Base-by-base conservation (phyloP, 2,797 vertebrate genomes). In the Petrocephalus sullivani region DNA sequence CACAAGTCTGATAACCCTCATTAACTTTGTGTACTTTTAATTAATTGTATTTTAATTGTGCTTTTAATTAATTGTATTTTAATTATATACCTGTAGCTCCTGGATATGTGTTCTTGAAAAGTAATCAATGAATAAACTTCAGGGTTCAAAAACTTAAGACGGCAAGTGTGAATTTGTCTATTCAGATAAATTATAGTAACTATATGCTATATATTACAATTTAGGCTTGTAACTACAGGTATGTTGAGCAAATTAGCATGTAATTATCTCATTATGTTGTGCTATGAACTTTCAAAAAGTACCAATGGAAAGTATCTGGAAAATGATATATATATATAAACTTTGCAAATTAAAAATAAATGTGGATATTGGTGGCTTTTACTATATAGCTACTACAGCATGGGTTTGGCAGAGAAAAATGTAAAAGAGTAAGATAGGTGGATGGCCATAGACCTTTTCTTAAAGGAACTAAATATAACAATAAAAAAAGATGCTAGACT, bases 31-130 rank as follows among this genome's bases (percentile, higher is more conserved):
- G 33, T 78, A 46, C 51, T 56, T 58, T 57, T 37, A 86, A 57
- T 86, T 86, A 86, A 86, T 58, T n/a, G 23, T 58, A 60, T 86
- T 86, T 86, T 86, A 86, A 37, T 78, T 46, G 14, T 78, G 71
- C 21, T 84, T 58, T 57, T 37, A 86, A 57, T 86, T 86, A 86
- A 86, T 86, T 37, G 23, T 58, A 86, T 86, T 86, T 60, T 86
- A 86, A 37, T 58, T 86, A 28, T 37, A 86, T 58, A 19, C 33
- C 6, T 86, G 5, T 28, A n/a, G 19, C 53, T 57, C 49, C 71
- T 78, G 71, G 21, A 83, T 51, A 83, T 23, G 81, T 83, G 49
- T 51, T 83, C 49, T 83, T 83, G 41, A 83, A 83, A 83, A 6
- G 51, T 21, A 51, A 14, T 78, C 71, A 78, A 78, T 78, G 28